Evolutionary conservation across 2,888 invertebrate species (phyloP).

Genomic region (Pelosia muscerda): DNA sequence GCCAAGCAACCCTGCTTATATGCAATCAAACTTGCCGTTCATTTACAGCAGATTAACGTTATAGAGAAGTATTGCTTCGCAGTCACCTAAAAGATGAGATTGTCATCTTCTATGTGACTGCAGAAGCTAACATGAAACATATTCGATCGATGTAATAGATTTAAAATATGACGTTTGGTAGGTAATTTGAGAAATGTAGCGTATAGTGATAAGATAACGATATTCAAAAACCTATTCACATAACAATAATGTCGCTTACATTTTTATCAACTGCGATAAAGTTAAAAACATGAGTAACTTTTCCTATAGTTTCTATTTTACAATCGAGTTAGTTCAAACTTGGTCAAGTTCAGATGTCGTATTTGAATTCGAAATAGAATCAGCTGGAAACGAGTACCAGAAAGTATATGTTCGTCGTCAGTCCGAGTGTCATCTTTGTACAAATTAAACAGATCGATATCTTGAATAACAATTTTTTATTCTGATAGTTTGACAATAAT

Average conservation of each 20-base stretch:
- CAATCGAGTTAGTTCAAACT: background rate
- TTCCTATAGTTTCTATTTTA: conserved; percentile 18
- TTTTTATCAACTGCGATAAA: conserved; percentile 36
- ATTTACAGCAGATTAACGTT: too few relatives aligned
- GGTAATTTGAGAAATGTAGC: conserved; percentile 35
- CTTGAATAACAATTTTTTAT: too few relatives aligned
- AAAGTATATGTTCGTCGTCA: background rate
- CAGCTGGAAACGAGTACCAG: background rate
- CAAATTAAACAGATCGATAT: background rate
- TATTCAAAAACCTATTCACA: conserved; percentile 42
- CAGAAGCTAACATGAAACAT: background rate
- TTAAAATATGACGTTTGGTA: background rate
- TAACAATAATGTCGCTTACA: conserved; percentile 34
- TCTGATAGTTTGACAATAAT: too few relatives aligned
- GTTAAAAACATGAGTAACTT: conserved; percentile 22
- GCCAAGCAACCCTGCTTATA: too few relatives aligned
- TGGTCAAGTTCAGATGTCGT: too few relatives aligned
- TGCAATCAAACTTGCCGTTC: too few relatives aligned
- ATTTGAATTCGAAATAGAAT: background rate
- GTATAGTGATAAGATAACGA: conserved; percentile 39
- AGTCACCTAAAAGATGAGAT: too few relatives aligned
- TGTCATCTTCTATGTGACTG: background rate
- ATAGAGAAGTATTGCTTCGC: too few relatives aligned
- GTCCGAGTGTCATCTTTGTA: background rate
- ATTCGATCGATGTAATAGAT: background rate